A percentile compares a stretch with the other conserved stretches of the same genome.
Conservation (phyloP, 2,888 invertebrate species). For the Acanthosepion pharaonis region DNA sequence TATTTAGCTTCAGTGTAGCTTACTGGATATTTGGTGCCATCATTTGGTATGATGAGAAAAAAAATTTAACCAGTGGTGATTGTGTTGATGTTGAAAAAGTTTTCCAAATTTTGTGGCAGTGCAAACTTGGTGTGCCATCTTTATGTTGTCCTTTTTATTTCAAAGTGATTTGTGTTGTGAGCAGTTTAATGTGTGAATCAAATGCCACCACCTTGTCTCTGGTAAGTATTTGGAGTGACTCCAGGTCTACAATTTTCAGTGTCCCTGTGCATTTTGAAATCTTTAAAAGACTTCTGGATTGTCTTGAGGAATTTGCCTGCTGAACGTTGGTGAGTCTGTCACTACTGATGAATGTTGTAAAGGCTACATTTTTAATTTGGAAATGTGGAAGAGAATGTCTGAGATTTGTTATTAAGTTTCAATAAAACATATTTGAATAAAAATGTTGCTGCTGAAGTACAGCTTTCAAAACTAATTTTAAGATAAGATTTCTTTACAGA, state of each 20-base stretch:
- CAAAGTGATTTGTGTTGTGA: neutral
- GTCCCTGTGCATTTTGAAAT: neutral
- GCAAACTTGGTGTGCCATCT: constrained; percentile 17
- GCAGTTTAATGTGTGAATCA: neutral
- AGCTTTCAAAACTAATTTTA: too few relatives aligned
- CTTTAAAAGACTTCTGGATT: too few relatives aligned
- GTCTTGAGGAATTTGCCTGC: neutral
- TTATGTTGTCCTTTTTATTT: neutral
- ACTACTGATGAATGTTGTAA: neutral
- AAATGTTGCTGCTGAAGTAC: too few relatives aligned
- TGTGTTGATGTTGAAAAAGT: neutral
- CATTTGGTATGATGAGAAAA: neutral
- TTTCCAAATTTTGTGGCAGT: neutral
- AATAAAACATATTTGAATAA: too few relatives aligned
- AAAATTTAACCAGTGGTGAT: neutral
- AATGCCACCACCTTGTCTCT: neutral
- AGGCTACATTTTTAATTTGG: neutral
- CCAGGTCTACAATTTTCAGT: neutral
- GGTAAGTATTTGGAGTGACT: neutral
- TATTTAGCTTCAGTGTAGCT: neutral
- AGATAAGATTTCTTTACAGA: too few relatives aligned
- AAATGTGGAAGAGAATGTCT: neutral
- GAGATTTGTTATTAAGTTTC: too few relatives aligned
- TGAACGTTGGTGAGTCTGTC: constrained; percentile 37
- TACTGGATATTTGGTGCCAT: neutral